These are phyloP conservation scores for Octonoba sinensis DNA, from an alignment of 2,888 invertebrate genomes.

Conservation along the genomic window DNA sequence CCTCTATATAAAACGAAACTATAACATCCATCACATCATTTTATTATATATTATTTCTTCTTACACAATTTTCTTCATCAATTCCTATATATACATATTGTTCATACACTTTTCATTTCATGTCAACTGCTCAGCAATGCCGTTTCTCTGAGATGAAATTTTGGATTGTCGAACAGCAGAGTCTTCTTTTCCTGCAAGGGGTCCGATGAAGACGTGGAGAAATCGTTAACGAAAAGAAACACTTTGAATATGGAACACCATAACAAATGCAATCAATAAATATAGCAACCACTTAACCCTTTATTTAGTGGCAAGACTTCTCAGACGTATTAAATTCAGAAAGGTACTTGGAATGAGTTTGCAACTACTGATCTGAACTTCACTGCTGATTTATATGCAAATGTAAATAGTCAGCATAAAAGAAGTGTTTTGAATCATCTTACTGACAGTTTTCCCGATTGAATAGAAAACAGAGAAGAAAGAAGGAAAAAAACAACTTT, in stretches of 20 bases:
- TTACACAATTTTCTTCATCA: background rate
- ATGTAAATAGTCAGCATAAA: too few species aligned
- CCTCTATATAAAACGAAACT: too few species aligned
- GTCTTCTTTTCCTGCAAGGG: conserved; percentile 36
- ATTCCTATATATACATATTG: background rate
- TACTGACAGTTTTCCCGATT: too few species aligned
- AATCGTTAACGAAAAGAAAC: conserved; percentile 18
- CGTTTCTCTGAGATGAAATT: conserved; percentile 45
- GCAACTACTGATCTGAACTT: too few species aligned
- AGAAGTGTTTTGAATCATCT: too few species aligned
- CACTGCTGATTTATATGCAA: too few species aligned
- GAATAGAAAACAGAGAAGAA: too few species aligned
- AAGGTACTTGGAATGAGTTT: too few species aligned
- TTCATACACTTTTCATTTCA: background rate
- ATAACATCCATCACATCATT: too few species aligned
- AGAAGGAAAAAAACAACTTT: too few species aligned
- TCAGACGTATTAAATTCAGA: too few species aligned
- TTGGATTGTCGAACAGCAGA: conserved; percentile 46
- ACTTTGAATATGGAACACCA: background rate
- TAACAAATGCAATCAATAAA: background rate
- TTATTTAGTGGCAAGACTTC: background rate
- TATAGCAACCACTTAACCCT: background rate
- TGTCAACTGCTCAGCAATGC: background rate
- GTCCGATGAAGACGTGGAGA: conserved; percentile 24
- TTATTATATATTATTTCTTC: too few species aligned